Evolutionary conservation across 2,113 vertebrate species (phyloP).

Genomic region (Pomatostomus ruficeps): DNA sequence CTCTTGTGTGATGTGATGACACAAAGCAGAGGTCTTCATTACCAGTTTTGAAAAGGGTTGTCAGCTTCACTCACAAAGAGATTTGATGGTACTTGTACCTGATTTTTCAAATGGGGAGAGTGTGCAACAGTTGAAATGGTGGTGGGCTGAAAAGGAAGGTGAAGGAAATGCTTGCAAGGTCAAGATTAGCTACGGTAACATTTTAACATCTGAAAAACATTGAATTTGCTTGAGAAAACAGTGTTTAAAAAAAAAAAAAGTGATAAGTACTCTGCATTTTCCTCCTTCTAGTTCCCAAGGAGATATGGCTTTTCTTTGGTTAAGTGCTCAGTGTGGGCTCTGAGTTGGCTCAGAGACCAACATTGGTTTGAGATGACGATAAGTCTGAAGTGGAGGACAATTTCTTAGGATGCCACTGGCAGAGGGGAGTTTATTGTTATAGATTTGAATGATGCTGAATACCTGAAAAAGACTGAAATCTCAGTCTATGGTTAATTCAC

Average conservation of each 20-base stretch:
- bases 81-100: background rate
- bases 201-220: background rate
- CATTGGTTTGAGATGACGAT: accelerated
- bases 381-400: background rate
- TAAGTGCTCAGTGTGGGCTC: background rate
- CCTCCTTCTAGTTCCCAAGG: background rate
- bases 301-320: accelerated
- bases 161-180: background rate
- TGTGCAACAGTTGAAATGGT: accelerated
- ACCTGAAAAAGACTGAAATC: background rate
- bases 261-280: background rate
- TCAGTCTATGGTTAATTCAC: background rate
- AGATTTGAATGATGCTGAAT: background rate
- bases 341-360: background rate
- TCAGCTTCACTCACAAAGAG: background rate
- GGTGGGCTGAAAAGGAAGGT: background rate
- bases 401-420: background rate
- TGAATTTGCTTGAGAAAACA: background rate
- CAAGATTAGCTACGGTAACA: background rate
- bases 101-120: background rate
- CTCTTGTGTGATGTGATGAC: background rate
- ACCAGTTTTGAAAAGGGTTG: background rate
- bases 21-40: background rate
- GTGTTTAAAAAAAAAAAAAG: background rate
- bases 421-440: background rate